Evolutionary conservation across 37 sponge, comb jelly and placozoan species (phyloP).

Genomic region (Haliclona indistincta): DNA sequence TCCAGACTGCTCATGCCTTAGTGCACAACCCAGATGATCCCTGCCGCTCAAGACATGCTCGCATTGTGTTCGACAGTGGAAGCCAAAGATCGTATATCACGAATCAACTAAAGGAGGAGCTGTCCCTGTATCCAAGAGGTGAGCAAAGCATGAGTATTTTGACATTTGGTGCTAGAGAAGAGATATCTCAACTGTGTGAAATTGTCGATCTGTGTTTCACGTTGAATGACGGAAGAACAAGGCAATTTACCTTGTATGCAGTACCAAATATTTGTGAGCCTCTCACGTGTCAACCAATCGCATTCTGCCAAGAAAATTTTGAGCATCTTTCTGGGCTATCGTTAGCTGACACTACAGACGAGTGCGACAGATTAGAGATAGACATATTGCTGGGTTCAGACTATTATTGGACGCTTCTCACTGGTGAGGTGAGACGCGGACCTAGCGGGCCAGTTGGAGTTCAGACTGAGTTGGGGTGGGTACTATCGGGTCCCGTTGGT

Average conservation of each 20-base stretch:
- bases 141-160: constrained; percentile 13
- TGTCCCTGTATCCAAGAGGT: not conserved
- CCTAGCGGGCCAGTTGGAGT: constrained; percentile 23
- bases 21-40: constrained; percentile 18
- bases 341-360: constrained; percentile 13
- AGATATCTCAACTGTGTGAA: not conserved
- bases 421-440: constrained; percentile 6
- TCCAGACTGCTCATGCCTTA: constrained; percentile 28
- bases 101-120: not conserved
- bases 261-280: constrained; percentile 46
- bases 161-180: constrained; percentile 28
- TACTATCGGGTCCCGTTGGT: constrained; percentile 24
- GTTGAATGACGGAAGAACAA: not conserved
- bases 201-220: constrained; percentile 8
- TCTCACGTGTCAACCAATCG: not conserved
- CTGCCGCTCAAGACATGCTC: not conserved
- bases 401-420: constrained; percentile 23
- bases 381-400: constrained; percentile 27
- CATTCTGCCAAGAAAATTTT: not conserved
- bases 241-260: not conserved
- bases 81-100: constrained; percentile 34
- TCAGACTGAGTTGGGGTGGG: constrained; percentile 19
- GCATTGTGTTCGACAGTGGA: constrained; percentile 16
- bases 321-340: constrained; percentile 10
- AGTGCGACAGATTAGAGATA: not conserved